Base-by-base conservation (phyloP, 2,113 vertebrate species). In the Campylomormyrus tamandua region DNA sequence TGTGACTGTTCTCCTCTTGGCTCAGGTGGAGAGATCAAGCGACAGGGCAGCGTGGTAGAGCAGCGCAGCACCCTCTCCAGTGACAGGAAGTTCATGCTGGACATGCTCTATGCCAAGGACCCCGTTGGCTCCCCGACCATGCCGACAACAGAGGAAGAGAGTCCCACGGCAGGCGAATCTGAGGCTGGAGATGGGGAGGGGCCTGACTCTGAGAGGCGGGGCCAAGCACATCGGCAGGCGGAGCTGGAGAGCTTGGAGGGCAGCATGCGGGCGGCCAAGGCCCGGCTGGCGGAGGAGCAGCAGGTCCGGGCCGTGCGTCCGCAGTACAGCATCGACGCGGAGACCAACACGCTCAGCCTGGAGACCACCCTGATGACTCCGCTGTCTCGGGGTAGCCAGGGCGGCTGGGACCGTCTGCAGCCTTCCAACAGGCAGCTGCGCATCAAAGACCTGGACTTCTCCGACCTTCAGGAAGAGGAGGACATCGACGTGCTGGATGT, bases 361-460 rank as follows among this genome's bases (percentile, higher is more conserved):
- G 97, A 97, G 90, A 93, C 92, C 88, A 94, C 95, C 0, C 90
- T 93, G 87, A 93, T 95, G 96, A 92, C 93, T 0, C 96, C 97
- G 0, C 92, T 95, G 87, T 94, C 95, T 77, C 93, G 96, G 46
- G 95, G 94, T 0, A 50, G 90, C 2, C 94, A 96, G 53, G 94
- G 96, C 5, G 91, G 94, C 0, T 96, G 95, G 96, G 96, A 96
- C 58, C 94, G 94, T 53, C 94, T 95, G 89, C 93, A 95, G 88
- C 94, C 90, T 11, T 92, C 89, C 56, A 94, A 96, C 0, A 90
- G 91, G 83, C 93, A 95, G 19, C 94, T 99, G 90, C 96, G 96
- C 58, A 99, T 99, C 94, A 98, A 97, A 90, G 98, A 99, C 93
- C 90, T 99, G 91, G 98, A 99, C 95, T 99, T 99, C 92, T 98